These are phyloP conservation scores for Thysanoteuthis rhombus DNA, from an alignment of 2,888 invertebrate species.

Conservation along the genomic window DNA sequence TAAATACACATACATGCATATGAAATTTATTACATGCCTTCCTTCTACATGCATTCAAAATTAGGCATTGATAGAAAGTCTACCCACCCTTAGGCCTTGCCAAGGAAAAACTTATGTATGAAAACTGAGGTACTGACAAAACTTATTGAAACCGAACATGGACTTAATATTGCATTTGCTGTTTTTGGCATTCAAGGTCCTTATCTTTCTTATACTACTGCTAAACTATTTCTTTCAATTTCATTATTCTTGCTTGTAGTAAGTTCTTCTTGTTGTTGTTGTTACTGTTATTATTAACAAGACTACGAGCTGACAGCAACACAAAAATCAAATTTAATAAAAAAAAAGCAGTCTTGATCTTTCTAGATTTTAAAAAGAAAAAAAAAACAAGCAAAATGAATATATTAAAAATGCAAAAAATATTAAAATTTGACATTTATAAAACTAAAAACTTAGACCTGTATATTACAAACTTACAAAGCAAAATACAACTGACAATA, in stretches of 20 bases:
- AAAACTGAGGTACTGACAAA: not conserved
- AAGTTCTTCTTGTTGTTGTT: not conserved
- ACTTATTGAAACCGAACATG: not conserved
- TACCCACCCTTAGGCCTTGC: not conserved
- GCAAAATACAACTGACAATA: not conserved
- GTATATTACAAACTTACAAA: not conserved
- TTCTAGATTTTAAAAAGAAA: not conserved
- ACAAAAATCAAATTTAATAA: not conserved
- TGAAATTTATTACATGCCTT: not conserved
- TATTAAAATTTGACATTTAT: not conserved
- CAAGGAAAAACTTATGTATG: not conserved
- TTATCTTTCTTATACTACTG: not conserved
- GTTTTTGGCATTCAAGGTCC: constrained; percentile 12
- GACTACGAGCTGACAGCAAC: not conserved
- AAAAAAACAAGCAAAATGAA: not conserved
- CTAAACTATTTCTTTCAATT: not conserved
- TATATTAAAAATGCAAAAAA: not conserved
- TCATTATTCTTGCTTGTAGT: not conserved
- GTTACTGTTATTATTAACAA: not conserved
- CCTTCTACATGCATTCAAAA: not conserved
- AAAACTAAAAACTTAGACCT: not conserved
- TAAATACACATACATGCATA: not conserved
- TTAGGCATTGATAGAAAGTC: not conserved
- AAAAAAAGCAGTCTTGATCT: not conserved
- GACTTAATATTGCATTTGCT: not conserved